Conservation (phyloP, 2,888 invertebrate genomes). For the Eudasyphora cyanicolor region DNA sequence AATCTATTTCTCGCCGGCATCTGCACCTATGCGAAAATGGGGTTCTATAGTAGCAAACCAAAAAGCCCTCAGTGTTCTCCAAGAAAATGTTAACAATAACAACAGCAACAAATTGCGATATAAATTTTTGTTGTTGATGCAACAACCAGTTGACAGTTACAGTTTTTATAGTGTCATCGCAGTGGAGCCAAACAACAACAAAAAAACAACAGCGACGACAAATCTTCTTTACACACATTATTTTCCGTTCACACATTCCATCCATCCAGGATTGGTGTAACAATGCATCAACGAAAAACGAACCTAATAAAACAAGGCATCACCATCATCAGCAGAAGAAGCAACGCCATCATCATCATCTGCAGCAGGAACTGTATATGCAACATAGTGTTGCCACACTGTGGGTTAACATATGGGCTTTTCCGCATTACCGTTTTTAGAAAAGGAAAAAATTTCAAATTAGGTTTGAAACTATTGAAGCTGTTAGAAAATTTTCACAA, state of each 20-base stretch:
- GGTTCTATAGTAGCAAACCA: background rate
- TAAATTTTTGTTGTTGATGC: constrained; percentile 47
- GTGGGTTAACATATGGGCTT: background rate
- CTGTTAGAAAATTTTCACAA: too few species aligned
- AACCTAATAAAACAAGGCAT: constrained; percentile 62
- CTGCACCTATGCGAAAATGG: background rate
- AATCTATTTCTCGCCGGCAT: background rate
- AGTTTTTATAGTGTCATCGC: constrained; percentile 49
- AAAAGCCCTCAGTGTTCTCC: background rate
- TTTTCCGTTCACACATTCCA: background rate
- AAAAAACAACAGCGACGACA: constrained; percentile 18
- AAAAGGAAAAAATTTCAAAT: too few species aligned
- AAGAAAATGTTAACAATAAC: constrained; percentile 38
- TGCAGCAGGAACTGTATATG: background rate
- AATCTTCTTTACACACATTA: background rate
- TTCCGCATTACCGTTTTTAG: too few species aligned
- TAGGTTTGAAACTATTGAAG: too few species aligned
- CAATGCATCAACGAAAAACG: constrained; percentile 47
- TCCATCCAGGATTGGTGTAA: constrained; percentile 24
- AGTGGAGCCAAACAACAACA: constrained; percentile 1
- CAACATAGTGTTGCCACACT: constrained; percentile 41
- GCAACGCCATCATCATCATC: constrained; percentile 29
- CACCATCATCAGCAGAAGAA: constrained; percentile 24
- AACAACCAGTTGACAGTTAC: constrained; percentile 59
- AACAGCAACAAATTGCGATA: constrained; percentile 18